A percentile compares a stretch with the other conserved stretches of the same genome.
Evolutionary conservation across 2,797 vertebrate species (phyloP).

Genomic region (Artibeus jamaicensis): DNA sequence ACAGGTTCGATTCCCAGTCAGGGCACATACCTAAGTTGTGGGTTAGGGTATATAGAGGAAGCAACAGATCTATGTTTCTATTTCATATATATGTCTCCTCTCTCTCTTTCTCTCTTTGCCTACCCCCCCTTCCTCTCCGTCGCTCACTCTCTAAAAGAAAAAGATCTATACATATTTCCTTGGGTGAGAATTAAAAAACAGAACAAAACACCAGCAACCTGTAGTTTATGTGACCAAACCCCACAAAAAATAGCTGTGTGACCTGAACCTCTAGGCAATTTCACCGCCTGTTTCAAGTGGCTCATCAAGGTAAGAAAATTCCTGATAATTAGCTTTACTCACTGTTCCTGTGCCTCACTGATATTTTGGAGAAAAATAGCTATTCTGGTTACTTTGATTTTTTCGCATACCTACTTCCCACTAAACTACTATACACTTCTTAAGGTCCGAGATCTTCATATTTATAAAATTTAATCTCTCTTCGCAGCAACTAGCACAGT

Average conservation of each 20-base stretch:
- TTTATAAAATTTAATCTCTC: constrained; percentile 28
- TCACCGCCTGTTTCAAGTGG: not conserved
- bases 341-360: not conserved
- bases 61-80: not conserved
- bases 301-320: not conserved
- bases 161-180: not conserved
- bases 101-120: not conserved
- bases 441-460: not conserved
- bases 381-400: constrained; percentile 14
- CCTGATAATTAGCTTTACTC: not conserved
- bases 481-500: not conserved
- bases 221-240: not conserved
- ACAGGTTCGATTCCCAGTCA: not conserved
- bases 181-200: not conserved
- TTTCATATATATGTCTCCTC: not conserved
- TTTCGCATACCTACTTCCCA: not conserved
- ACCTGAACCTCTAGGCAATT: not conserved
- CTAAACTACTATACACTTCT: not conserved
- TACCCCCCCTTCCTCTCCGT: not conserved
- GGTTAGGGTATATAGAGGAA: not conserved
- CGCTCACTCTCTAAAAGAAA: not conserved
- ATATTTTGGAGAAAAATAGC: not conserved
- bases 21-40: not conserved
- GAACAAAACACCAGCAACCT: not conserved
- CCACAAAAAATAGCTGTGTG: not conserved